Evolutionary conservation across 2,113 vertebrate genomes (phyloP), one percentile per base, ranked within the genome.

Genomic region (Pyrgilauda ruficollis): DNA sequence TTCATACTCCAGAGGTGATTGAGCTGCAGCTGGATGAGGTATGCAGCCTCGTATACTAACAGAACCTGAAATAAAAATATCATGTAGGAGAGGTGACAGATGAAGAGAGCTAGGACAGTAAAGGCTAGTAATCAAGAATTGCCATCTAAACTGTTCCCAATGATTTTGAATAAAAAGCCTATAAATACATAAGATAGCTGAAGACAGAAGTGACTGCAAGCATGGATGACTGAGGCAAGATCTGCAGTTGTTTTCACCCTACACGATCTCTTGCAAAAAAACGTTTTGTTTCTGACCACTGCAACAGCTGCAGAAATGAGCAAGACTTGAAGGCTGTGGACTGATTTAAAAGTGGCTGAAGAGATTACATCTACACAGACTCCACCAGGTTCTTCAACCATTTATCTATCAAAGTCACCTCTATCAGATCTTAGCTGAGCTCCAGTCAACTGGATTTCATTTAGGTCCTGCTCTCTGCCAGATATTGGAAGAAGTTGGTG

Each of bases 361-460:
- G 15, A 94, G 94, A 96, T 93, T 86, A 72, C 24, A 88, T 84
- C 83, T 89, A 64, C 50, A 47, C 30, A 92, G 64, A 67, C 49
- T 92, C 80, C 66, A 93, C 79, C n/a, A 93, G 94, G 33, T 89
- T 96, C 72, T 88, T 80, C 66, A 87, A 78, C 61, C 37, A 72
- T 61, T 64, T 95, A 93, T 92, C 56, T 68, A 55, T 90, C 88
- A 87, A 95, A 95, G 94, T 82, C 80, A 93, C 46, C 31, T 68
- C 73, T 92, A 96, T 94, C 93, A 92, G 79, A 95, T 94, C 73
- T 89, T 56, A 68, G 69, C 73, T 58, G 86, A 84, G 80, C 90
- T 89, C 79, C 85, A 94, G 90, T 92, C 95, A 94, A 90, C 76
- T 82, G 88, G 83, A 96, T 87, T 95, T 95, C 92, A 96, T 90